Evolutionary conservation across 2,888 invertebrate genomes (phyloP), one percentile per base, ranked within the genome.

Genomic region (Stenurella melanura): DNA sequence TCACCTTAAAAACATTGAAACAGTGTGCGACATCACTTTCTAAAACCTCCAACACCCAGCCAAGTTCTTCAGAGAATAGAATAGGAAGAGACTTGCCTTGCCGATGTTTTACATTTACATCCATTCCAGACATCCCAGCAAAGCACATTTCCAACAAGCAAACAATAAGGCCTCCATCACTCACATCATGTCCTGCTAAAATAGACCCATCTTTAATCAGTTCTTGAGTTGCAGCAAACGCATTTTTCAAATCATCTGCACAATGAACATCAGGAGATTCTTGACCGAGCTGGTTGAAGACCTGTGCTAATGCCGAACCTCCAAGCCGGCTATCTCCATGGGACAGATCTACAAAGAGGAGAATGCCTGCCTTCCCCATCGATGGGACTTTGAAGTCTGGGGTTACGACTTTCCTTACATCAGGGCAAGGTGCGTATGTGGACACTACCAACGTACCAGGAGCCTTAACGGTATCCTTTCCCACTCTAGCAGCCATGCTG

Each of bases 121-220:
- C 90, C 17, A 97, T 85, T 0, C 98, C 98, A 82, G 95, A 93
- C 75, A 98, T 91, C 54, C 98, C 98, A 74, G 94, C 97, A 87
- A 99, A 96, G n/a, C 96, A 95, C 98, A 99, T 98, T 90, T 99
- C 99, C 76, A 99, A 87, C 0, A 97, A 89, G 83, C 97, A 96
- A 0, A 96, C 96, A 58, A 99, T 91, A 42, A 99, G 91, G 38
- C 99, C 99, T 21, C 99, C 99, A 90, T 99, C 99, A 87, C 98
- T 98, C 6, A 99, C 92, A 89, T 99, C 99, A 88, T 99, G 99
- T 0, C 98, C 98, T 6, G 98, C 92, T 50, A 95, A 87, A 11
- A 97, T 89, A 86, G 93, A 93, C 4, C 92, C 92, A 82, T 94
- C 94, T 90, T 92, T 92, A 60, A 98, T 92, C n/a, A 98, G 90